Conservation (phyloP, 2,888 invertebrate genomes). For the Limnephilus marmoratus region DNA sequence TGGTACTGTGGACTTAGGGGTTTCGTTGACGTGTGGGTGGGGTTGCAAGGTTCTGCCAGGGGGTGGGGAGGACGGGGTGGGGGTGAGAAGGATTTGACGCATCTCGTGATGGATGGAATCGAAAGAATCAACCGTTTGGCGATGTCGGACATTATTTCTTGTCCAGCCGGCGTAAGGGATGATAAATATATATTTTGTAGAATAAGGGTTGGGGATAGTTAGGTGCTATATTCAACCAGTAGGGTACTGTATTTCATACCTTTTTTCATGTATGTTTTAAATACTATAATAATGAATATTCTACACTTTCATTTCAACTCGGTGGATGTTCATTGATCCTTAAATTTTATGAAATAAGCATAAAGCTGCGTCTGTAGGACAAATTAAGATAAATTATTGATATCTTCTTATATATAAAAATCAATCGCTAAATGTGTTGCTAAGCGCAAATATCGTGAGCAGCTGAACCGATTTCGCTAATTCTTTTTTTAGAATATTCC, state of each 20-base stretch:
- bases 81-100: slow-evolving; percentile 62
- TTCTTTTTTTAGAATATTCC: too few species aligned
- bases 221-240: background rate
- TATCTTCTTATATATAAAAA: too few species aligned
- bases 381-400: too few species aligned
- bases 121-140: slow-evolving; percentile 63
- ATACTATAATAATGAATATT: background rate
- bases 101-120: slow-evolving; percentile 64
- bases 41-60: background rate
- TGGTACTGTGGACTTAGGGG: slow-evolving; percentile 8
- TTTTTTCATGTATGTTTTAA: background rate
- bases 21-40: slow-evolving; percentile 6
- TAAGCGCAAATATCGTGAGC: too few species aligned
- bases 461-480: too few species aligned
- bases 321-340: too few species aligned
- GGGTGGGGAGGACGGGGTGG: slow-evolving; percentile 13
- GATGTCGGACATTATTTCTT: slow-evolving; percentile 54
- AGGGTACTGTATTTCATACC: background rate
- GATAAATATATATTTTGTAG: slow-evolving; percentile 35
- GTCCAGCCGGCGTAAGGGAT: slow-evolving; percentile 42
- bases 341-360: too few species aligned
- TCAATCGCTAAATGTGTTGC: too few species aligned
- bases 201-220: background rate
- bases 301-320: background rate
- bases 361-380: too few species aligned